Conservation (phyloP, 2,888 invertebrate genomes). For the Eumerus sabulonum region DNA sequence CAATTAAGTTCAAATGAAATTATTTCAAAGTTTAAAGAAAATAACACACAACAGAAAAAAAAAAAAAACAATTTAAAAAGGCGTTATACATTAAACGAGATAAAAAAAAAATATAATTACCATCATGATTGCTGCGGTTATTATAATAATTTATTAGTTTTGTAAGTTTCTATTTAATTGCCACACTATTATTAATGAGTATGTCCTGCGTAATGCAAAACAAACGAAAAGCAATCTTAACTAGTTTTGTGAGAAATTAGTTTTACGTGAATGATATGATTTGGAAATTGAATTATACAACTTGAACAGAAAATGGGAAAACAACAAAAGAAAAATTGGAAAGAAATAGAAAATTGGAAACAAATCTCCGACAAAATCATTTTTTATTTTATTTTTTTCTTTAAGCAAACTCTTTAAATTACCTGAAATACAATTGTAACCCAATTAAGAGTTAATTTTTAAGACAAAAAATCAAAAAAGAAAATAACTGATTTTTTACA, state of each 20-base stretch:
- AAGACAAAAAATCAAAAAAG: slow-evolving; percentile 7
- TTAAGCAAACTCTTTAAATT: too few relatives aligned
- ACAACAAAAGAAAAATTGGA: slow-evolving; percentile 5
- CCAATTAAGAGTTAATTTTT: slow-evolving; percentile 53
- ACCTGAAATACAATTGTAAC: slow-evolving; percentile 41
- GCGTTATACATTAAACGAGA: slow-evolving; percentile 28
- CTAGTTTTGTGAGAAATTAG: slow-evolving; percentile 6
- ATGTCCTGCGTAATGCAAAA: background rate
- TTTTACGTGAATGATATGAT: background rate
- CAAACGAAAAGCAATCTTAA: slow-evolving; percentile 1
- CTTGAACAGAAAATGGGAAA: slow-evolving; percentile 40
- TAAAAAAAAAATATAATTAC: slow-evolving; percentile 28
- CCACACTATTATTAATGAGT: slow-evolving; percentile 33
- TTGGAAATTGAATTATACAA: too few relatives aligned
- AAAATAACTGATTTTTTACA: slow-evolving; percentile 23
- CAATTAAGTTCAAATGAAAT: slow-evolving; percentile 68
- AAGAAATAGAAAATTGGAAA: background rate
- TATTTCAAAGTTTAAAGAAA: slow-evolving; percentile 52
- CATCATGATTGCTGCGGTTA: slow-evolving; percentile 46
- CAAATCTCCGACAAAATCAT: slow-evolving; percentile 24
- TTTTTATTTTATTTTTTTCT: too few relatives aligned
- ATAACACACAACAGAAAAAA: slow-evolving; percentile 9
- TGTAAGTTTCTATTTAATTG: slow-evolving; percentile 68
- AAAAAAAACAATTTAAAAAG: too few relatives aligned
- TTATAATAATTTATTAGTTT: slow-evolving; percentile 69